Conservation (phyloP, 2,888 invertebrate species). For the Stegana nigrithorax region DNA sequence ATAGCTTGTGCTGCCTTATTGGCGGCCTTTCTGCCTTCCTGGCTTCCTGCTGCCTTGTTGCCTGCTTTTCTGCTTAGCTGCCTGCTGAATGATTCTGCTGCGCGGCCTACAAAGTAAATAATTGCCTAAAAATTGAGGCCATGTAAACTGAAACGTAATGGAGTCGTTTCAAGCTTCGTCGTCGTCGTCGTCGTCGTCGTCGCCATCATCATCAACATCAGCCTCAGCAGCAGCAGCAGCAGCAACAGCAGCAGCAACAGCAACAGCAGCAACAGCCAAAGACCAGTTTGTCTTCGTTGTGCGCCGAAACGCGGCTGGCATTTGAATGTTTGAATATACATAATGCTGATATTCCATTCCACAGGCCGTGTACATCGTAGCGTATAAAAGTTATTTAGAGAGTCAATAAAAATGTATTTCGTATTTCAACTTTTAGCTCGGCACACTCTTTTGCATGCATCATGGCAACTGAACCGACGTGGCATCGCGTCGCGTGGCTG, state of each 20-base stretch:
- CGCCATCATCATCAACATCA: not conserved
- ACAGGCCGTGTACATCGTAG: no score
- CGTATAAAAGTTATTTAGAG: slow-evolving; percentile 7
- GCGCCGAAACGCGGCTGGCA: not conserved
- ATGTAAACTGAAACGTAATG: slow-evolving; percentile 56
- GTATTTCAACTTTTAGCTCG: not conserved
- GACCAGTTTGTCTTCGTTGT: no score
- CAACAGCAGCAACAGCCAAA: not conserved
- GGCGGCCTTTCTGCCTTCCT: not conserved
- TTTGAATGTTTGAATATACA: not conserved
- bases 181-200: not conserved
- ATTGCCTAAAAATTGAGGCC: slow-evolving; percentile 57
- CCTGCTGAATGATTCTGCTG: slow-evolving; percentile 32
- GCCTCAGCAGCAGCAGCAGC: slow-evolving; percentile 33
- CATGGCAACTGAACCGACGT: not conserved
- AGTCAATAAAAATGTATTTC: slow-evolving; percentile 12
- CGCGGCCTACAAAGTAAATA: slow-evolving; percentile 48
- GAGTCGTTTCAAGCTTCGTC: slow-evolving; percentile 45
- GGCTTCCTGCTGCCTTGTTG: not conserved
- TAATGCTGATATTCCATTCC: slow-evolving; percentile 14
- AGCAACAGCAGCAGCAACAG: not conserved
- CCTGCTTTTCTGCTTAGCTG: slow-evolving; percentile 26
- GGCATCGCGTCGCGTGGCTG: no score
- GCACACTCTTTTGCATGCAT: not conserved
- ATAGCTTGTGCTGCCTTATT: not conserved